Evolutionary conservation across 2,797 vertebrate species (phyloP), one percentile per base, ranked within the genome.

Genomic region (Pelochelys cantorii): DNA sequence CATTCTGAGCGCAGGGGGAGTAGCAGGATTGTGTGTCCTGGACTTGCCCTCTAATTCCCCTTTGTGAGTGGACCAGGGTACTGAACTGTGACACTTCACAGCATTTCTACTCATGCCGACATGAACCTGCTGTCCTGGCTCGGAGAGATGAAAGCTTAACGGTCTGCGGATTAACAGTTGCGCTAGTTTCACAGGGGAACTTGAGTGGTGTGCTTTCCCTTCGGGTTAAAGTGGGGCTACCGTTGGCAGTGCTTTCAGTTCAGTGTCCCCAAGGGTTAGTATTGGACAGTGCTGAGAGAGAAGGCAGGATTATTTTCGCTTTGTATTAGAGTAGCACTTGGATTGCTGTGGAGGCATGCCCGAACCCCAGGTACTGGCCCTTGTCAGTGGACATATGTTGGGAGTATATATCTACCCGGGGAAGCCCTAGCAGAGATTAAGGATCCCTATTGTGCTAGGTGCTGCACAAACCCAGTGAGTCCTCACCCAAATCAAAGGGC

Each of bases 251-350:
- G 57, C 54, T 80, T 57, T 82, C 8, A 29, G 59, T 10, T 52
- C 14, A 14, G 17, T 14, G 31, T 2, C 59, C 3, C 12, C 7
- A 23, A 25, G 27, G 2, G 12, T 20, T 13, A 77, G 0, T 0
- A 0, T 29, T 52, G 7, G 42, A 52, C 1, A 1, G 23, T 25
- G 8, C 48, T 23, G 42, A 77, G 22, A 14, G 74, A 27, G 27
- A 52, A 29, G 74, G 74, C 7, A 25, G 9, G 68, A 71, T 34
- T 37, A 71, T 22, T 22, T 10, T 37, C 18, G 6, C 27, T 71
- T 77, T 52, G 74, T 13, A 52, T 48, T 77, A 27, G 52, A 29
- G 74, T 52, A 17, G 74, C 74, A 7, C 65, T 37, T 20, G 42
- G 53, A 54, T 15, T 3, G 34, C 4, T 34, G 18, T 23, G 68